phyloP scores from a whole-genome alignment of 1,140 invertebrate species.

The Oncopodura yosiiana region DNA sequence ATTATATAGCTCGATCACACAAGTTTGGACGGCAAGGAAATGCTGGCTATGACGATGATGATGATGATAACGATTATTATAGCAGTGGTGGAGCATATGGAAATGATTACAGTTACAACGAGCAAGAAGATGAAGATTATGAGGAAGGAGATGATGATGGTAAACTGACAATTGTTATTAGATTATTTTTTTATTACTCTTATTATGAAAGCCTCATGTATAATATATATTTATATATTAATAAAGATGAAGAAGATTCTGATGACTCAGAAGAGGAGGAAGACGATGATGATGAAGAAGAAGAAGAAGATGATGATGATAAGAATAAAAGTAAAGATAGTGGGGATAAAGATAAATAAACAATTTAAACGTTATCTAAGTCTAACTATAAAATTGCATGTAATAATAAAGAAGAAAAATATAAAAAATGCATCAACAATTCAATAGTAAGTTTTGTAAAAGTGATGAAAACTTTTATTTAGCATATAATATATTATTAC shows the following conservation, averaged over 20 bases:
- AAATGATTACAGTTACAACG: slow-evolving; percentile 23
- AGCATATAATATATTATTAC: not conserved
- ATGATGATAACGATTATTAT: slow-evolving; percentile 50
- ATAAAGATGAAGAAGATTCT: slow-evolving; percentile 40
- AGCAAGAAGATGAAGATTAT: slow-evolving; percentile 31
- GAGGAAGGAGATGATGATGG: slow-evolving; percentile 37
- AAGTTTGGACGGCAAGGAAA: slow-evolving; percentile 72
- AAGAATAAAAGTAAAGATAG: slow-evolving; percentile 43
- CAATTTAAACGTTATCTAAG: not conserved
- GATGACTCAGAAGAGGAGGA: slow-evolving; percentile 42
- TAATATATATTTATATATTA: slow-evolving; percentile 15
- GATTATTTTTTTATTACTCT: not conserved
- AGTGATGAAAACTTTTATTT: not conserved
- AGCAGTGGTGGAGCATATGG: slow-evolving; percentile 37
- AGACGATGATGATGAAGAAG: slow-evolving; percentile 47
- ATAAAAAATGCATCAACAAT: not conserved
- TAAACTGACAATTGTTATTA: slow-evolving; percentile 29
- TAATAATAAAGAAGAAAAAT: slow-evolving; percentile 11
- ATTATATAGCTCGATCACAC: slow-evolving; percentile 57
- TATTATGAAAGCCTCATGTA: not conserved
- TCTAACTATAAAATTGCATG: not conserved
- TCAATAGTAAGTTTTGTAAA: not conserved
- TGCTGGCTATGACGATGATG: slow-evolving; percentile 45
- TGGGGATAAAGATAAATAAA: slow-evolving; percentile 10
- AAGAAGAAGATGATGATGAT: slow-evolving; percentile 46